phyloP scores from a whole-genome alignment of 1,140 invertebrate genomes.

The Philopotamus ludificatus region DNA sequence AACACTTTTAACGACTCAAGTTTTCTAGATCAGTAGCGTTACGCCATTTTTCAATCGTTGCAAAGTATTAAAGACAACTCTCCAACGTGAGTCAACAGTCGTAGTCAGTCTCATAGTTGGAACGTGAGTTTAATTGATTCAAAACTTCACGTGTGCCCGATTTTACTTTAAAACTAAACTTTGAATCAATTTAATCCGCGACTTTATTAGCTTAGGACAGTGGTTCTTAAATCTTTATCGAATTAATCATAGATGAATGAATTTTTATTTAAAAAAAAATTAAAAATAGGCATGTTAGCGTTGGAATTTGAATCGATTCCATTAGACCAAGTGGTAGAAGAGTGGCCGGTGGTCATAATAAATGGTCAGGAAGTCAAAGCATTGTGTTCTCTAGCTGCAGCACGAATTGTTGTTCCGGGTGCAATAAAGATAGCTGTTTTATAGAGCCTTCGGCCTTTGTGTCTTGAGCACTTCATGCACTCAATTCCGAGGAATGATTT shows the following conservation, averaged over 20 bases:
- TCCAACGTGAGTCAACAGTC: too few relatives aligned
- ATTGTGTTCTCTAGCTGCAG: slow-evolving; percentile 5
- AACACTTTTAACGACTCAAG: slow-evolving; percentile 11
- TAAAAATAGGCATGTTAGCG: not conserved
- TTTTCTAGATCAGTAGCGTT: slow-evolving; percentile 8
- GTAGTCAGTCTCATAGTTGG: too few relatives aligned
- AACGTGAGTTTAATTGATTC: too few relatives aligned
- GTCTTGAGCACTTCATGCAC: too few relatives aligned
- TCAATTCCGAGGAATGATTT: too few relatives aligned
- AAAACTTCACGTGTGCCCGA: not conserved
- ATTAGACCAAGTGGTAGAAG: not conserved
- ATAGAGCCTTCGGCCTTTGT: slow-evolving; percentile 1
- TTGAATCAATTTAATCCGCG: too few relatives aligned
- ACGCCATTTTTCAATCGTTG: not conserved
- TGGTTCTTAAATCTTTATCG: too few relatives aligned
- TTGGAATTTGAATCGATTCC: not conserved
- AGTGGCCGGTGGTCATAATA: slow-evolving; percentile 9
- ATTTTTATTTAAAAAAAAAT: not conserved
- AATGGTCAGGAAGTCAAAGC: slow-evolving; percentile 16
- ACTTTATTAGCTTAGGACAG: too few relatives aligned
- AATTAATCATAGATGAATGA: not conserved
- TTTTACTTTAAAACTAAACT: too few relatives aligned
- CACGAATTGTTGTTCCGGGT: slow-evolving; percentile 14
- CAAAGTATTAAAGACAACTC: too few relatives aligned
- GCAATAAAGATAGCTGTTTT: slow-evolving; percentile 20